Evolutionary conservation across 2,113 vertebrate species (phyloP), one percentile per base, ranked within the genome.

Genomic region (Hoplias malabaricus): DNA sequence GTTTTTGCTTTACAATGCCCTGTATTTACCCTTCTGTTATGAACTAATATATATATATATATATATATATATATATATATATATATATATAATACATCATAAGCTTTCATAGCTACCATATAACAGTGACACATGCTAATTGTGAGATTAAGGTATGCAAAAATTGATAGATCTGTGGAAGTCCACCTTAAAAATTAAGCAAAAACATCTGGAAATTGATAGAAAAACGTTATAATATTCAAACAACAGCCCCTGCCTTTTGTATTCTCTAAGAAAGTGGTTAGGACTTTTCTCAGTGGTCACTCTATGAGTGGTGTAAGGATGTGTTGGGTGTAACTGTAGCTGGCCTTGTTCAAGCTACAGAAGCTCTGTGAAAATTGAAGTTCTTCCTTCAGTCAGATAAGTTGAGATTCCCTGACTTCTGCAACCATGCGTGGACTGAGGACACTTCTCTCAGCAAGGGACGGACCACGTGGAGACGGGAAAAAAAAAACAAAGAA

Each of bases 391-490:
- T 54, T 29, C 38, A 11, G 10, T 85, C 73, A 86, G 54, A 86
- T 86, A 38, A 87, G 73, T 38, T 77, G 83, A 3, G 83, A 86
- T 73, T 86, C 85, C 14, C 56, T 62, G 16, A 76, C 29, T 50
- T 75, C 48, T 33, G 10, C n/a, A 3, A 12, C 34, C 16, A 72
- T 27, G 21, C 13, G n/a, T 25, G 71, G 73, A 56, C 48, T 54
- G 19, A 42, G 50, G 77, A 23, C 8, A 8, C 40, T 68, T 25
- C 48, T 36, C 50, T 81, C 72, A 10, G 59, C 68, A 48, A 63
- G 38, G 2, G 50, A 19, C 16, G 62, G 25, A 31, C 29, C 6
- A 25, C 2, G 31, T 38, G 66, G 42, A 57, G 78, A 75, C 33
- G 19, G 67, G 53, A 40, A 31, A 29, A 33, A 1, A 23, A 69